phyloP scores from a whole-genome alignment of 2,888 invertebrate species.

The Pasiphila rectangulata region DNA sequence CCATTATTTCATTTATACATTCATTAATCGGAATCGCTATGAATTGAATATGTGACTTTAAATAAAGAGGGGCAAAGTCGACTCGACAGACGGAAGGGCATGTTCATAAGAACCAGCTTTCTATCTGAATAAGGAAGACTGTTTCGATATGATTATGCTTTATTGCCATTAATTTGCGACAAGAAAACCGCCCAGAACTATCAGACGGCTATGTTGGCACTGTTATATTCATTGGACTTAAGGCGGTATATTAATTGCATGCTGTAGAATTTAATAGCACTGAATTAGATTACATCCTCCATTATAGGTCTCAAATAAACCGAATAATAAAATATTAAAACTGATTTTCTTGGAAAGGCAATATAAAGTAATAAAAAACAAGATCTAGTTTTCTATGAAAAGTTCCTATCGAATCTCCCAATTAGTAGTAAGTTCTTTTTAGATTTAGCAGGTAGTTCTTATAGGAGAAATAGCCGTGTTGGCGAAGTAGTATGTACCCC shows the following conservation, averaged over 20 bases:
- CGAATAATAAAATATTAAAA: neutral
- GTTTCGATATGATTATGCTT: slow-evolving; percentile 76
- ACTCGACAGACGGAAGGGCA: no score
- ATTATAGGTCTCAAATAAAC: neutral
- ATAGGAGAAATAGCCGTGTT: no score
- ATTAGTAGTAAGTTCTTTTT: no score
- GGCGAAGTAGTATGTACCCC: no score
- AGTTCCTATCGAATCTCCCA: no score
- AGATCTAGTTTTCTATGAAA: neutral
- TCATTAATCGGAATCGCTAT: no score
- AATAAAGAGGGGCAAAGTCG: no score
- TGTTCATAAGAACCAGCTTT: neutral
- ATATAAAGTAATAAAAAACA: neutral
- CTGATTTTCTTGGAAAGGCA: neutral
- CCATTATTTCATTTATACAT: no score
- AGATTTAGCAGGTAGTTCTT: no score
- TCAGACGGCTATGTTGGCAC: slow-evolving; percentile 59
- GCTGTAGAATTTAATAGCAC: slow-evolving; percentile 7
- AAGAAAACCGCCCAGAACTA: slow-evolving; percentile 71
- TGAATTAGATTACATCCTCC: slow-evolving; percentile 9
- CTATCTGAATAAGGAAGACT: slow-evolving; percentile 35
- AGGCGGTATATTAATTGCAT: slow-evolving; percentile 11
- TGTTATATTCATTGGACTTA: slow-evolving; percentile 45
- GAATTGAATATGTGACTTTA: no score
- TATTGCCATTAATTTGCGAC: slow-evolving; percentile 77